Conservation (phyloP, 2,888 invertebrate species). For the Dynastes hyllus region DNA sequence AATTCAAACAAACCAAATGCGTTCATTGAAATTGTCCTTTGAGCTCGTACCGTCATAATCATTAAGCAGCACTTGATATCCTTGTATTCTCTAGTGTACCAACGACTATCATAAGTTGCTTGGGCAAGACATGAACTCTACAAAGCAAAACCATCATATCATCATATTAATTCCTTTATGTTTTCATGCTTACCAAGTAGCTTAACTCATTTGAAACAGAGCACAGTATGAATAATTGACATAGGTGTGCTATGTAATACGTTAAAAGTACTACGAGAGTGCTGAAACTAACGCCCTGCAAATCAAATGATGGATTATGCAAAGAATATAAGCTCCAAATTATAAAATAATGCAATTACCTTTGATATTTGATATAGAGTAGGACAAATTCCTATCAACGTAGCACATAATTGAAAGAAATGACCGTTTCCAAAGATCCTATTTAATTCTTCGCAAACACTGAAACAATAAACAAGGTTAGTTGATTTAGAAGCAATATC, state of each 20-base stretch:
- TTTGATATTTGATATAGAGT: conserved; percentile 51
- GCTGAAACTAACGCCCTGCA: not conserved
- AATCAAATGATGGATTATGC: not conserved
- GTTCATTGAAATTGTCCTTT: conserved; percentile 49
- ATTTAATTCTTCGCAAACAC: not conserved
- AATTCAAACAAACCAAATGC: conserved; percentile 55
- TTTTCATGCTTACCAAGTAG: conserved; percentile 49
- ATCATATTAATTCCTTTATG: not conserved
- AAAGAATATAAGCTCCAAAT: too few species aligned
- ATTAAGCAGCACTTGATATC: conserved; percentile 49
- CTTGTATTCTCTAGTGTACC: conserved; percentile 47
- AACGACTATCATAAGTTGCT: conserved; percentile 40
- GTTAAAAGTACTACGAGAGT: conserved; percentile 36
- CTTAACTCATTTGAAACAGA: conserved; percentile 55
- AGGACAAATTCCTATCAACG: conserved; percentile 54
- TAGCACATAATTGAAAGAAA: conserved; percentile 53
- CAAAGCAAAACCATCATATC: not conserved
- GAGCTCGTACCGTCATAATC: conserved; percentile 50
- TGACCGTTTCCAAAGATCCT: conserved; percentile 48
- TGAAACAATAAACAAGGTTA: not conserved
- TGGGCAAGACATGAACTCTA: conserved; percentile 49
- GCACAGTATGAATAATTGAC: conserved; percentile 55
- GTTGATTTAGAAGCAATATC: too few species aligned
- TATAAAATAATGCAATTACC: not conserved
- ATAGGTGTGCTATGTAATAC: conserved; percentile 54